Conservation (phyloP, 2,888 invertebrate species). For the Eilema depressum region DNA sequence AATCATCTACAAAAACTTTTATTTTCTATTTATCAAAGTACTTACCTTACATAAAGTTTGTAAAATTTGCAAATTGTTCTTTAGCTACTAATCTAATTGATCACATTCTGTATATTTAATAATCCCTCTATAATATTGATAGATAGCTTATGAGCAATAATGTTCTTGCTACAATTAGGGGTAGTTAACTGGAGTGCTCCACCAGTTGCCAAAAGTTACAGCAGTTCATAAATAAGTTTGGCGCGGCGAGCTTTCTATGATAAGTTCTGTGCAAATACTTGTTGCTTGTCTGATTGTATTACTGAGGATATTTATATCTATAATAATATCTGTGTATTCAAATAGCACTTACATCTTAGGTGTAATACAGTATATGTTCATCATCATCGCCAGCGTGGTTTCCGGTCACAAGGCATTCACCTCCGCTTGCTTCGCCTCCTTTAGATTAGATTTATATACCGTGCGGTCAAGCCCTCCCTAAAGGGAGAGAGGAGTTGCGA, state of each 20-base stretch:
- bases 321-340: neutral
- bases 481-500: no score
- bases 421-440: no score
- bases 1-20: no score
- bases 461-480: no score
- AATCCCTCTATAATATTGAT: no score
- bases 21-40: neutral
- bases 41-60: neutral
- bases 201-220: neutral
- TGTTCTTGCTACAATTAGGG: neutral
- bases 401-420: no score
- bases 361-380: no score
- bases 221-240: neutral
- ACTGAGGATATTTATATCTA: neutral
- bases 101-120: neutral
- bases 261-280: neutral
- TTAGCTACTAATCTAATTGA: neutral
- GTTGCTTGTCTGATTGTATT: neutral
- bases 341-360: no score
- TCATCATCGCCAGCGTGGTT: no score
- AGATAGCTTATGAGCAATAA: neutral
- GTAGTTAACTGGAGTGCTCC: neutral
- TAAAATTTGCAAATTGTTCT: neutral
- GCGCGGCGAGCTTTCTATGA: neutral
- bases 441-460: no score